Percentiles rank a stretch among this genome's conserved stretches.
Evolutionary conservation across 2,888 invertebrate species (phyloP).

Genomic region (Branchinecta sandiegonensis): DNA sequence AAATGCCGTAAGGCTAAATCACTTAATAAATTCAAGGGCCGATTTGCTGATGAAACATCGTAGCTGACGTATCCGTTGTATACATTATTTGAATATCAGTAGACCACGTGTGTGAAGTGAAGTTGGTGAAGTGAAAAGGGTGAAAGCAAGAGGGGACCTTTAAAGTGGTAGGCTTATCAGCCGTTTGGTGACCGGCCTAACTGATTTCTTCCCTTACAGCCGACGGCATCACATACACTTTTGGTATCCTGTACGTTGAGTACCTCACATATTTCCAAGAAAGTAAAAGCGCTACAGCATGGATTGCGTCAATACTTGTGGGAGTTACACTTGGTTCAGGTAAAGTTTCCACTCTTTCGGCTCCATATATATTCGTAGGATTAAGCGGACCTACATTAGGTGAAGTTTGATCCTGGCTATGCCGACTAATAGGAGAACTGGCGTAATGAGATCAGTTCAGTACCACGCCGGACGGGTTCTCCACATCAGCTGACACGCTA

Average conservation of each 20-base stretch:
- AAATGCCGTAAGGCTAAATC: no score
- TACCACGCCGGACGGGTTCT: no score
- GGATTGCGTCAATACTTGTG: slow-evolving; percentile 85
- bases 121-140: no score
- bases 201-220: slow-evolving; percentile 46
- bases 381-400: no score
- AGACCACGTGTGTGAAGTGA: not conserved
- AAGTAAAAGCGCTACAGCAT: slow-evolving; percentile 71
- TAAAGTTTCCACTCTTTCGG: slow-evolving; percentile 36
- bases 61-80: no score
- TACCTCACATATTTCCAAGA: slow-evolving; percentile 69
- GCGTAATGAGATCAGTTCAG: no score
- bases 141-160: not conserved
- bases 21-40: no score
- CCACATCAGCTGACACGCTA: no score
- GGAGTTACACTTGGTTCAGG: slow-evolving; percentile 90
- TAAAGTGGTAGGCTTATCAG: not conserved
- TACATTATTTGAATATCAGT: no score
- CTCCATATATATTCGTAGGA: not conserved
- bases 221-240: slow-evolving; percentile 95
- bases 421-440: no score
- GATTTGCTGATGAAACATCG: no score
- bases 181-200: not conserved
- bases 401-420: no score
- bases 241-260: slow-evolving; percentile 81